A percentile compares a stretch with the other conserved stretches of the same genome.
Evolutionary conservation across 2,797 vertebrate species (phyloP).

Genomic region (Trachurus trachurus): DNA sequence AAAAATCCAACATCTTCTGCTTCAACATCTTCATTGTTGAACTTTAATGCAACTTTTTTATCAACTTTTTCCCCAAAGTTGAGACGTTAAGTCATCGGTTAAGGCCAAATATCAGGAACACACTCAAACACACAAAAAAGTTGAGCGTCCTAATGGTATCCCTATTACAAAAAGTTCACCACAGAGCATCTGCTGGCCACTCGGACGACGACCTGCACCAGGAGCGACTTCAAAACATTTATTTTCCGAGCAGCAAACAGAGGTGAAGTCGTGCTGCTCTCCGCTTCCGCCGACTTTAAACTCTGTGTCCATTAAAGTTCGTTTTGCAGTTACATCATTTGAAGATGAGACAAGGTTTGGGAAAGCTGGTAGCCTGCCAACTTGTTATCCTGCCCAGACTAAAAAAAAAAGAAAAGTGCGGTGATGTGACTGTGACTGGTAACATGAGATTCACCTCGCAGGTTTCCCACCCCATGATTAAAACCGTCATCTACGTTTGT

Average conservation of each 20-base stretch:
- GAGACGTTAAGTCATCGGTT: background rate
- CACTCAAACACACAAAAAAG: slow-evolving; percentile 3
- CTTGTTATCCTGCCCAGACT: slow-evolving; percentile 2
- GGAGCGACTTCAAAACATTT: slow-evolving; percentile 3
- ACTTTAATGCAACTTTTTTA: background rate
- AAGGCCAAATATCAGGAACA: background rate
- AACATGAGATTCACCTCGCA: background rate
- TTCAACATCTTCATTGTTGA: background rate
- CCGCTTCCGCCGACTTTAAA: slow-evolving; percentile 16
- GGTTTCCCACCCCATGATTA: background rate
- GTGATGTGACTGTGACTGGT: background rate
- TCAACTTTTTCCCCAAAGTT: background rate
- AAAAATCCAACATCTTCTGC: background rate
- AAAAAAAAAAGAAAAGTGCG: background rate
- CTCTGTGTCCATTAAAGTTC: slow-evolving; percentile 16
- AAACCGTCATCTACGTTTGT: background rate
- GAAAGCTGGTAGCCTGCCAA: background rate
- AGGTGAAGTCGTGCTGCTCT: slow-evolving; percentile 1
- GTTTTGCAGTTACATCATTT: slow-evolving; percentile 24
- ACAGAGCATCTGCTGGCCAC: background rate
- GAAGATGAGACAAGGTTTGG: background rate
- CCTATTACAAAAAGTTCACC: background rate
- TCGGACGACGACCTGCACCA: background rate
- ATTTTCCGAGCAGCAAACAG: background rate
- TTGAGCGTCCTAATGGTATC: background rate